A percentile compares a stretch with the other conserved stretches of the same genome.
These are phyloP conservation scores for Flexamia atlantica DNA, from an alignment of 2,888 invertebrate species.

Conservation along the genomic window DNA sequence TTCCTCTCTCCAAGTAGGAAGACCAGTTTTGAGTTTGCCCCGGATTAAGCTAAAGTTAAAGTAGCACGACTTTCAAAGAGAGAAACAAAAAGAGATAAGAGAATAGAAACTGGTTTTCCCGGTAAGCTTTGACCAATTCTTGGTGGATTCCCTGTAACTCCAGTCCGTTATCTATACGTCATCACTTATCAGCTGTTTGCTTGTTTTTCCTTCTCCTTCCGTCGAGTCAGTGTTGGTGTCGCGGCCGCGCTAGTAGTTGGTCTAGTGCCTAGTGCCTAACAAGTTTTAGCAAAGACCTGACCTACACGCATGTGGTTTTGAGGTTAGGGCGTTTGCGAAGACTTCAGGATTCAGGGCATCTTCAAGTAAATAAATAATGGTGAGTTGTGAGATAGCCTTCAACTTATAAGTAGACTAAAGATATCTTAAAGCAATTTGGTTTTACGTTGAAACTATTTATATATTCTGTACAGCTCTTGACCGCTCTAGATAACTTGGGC, in stretches of 20 bases:
- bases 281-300: background rate
- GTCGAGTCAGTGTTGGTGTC: too few species aligned
- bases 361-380: too few species aligned
- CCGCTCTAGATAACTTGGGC: too few species aligned
- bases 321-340: background rate
- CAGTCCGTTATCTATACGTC: conserved; percentile 18
- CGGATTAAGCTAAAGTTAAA: background rate
- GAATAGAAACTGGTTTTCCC: conserved; percentile 15
- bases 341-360: too few species aligned
- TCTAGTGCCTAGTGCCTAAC: too few species aligned
- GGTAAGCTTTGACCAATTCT: background rate
- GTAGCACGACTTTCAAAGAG: background rate
- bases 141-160: background rate
- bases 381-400: too few species aligned
- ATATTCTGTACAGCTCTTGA: too few species aligned
- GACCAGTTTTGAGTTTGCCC: background rate
- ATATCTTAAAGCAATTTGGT: too few species aligned
- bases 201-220: background rate
- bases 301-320: background rate
- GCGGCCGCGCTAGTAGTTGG: too few species aligned
- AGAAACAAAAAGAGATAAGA: background rate
- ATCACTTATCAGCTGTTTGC: conserved; percentile 14
- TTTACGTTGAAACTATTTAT: too few species aligned
- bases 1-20: background rate
- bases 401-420: too few species aligned